These are phyloP conservation scores for Tinamus guttatus DNA, from an alignment of 2,113 vertebrate species.

Conservation along the genomic window DNA sequence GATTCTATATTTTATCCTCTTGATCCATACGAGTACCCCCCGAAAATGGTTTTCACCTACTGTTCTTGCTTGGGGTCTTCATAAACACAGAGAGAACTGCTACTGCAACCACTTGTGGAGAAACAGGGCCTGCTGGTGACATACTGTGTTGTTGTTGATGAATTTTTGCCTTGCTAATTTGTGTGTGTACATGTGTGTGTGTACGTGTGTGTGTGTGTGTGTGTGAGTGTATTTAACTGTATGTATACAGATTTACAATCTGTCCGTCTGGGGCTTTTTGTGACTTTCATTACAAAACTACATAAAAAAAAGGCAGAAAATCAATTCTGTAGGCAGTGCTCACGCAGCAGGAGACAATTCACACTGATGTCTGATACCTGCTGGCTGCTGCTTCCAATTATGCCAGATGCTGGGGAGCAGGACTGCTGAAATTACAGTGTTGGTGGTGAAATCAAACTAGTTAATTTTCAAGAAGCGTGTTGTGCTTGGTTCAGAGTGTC, in stretches of 20 bases:
- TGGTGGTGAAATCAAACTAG: constrained; percentile 16
- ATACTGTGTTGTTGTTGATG: neutral
- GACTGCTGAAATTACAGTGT: constrained; percentile 45
- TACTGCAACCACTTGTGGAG: neutral
- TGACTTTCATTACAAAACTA: constrained; percentile 66
- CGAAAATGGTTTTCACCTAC: constrained; percentile 11
- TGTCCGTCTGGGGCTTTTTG: constrained; percentile 29
- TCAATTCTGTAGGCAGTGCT: constrained; percentile 73
- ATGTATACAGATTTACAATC: constrained; percentile 26
- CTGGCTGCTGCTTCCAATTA: constrained; percentile 71
- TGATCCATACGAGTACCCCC: neutral
- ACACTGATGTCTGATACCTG: constrained; percentile 75
- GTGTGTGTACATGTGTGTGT: neutral
- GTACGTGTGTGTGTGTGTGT: neutral
- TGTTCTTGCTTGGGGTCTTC: neutral
- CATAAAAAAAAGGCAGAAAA: constrained; percentile 64
- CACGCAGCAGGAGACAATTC: constrained; percentile 68
- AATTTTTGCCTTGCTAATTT: constrained; percentile 6
- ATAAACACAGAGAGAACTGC: neutral
- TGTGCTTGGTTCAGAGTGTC: neutral
- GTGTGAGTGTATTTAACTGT: neutral
- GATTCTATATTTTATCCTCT: constrained; percentile 18
- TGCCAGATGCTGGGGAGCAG: constrained; percentile 28
- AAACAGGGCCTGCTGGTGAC: neutral
- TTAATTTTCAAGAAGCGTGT: constrained; percentile 42